A percentile compares a stretch with the other conserved stretches of the same genome.
These are phyloP conservation scores for Eupeodes corollae DNA, from an alignment of 1,140 invertebrate genomes.

Conservation along the genomic window DNA sequence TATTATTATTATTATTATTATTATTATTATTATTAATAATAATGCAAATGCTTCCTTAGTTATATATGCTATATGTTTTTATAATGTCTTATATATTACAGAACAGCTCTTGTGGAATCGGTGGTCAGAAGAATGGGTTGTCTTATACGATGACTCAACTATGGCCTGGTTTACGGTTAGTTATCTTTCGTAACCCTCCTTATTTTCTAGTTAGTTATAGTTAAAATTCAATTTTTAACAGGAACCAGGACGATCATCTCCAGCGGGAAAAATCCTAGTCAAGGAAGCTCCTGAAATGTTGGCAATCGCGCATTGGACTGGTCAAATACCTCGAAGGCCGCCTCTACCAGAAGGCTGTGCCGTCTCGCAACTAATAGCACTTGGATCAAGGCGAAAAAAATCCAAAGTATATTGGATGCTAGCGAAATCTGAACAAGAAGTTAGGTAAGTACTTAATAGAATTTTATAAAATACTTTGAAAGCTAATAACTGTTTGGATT, in stretches of 20 bases:
- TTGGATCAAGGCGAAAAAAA: constrained; percentile 48
- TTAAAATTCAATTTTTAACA: background rate
- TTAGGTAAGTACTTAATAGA: constrained; percentile 42
- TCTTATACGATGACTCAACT: constrained; percentile 66
- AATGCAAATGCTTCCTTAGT: background rate
- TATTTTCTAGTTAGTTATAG: background rate
- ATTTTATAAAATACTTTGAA: background rate
- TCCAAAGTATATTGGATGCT: constrained; percentile 51
- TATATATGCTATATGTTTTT: background rate
- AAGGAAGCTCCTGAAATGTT: constrained; percentile 66
- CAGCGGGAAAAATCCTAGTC: constrained; percentile 42
- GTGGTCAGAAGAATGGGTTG: constrained; percentile 71
- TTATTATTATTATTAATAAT: background rate
- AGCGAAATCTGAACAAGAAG: constrained; percentile 52
- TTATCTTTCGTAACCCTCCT: too few species aligned
- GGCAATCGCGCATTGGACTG: constrained; percentile 64
- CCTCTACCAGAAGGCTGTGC: constrained; percentile 51
- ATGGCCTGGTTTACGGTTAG: constrained; percentile 65
- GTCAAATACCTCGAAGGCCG: constrained; percentile 55
- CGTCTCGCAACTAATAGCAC: constrained; percentile 56
- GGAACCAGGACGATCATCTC: constrained; percentile 33
- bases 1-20: background rate
- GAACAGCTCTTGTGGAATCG: constrained; percentile 61
- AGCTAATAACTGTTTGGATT: too few species aligned
- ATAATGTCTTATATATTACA: constrained; percentile 33